Conservation (phyloP, 2,888 invertebrate genomes). For the Holacanthella duospinosa region DNA sequence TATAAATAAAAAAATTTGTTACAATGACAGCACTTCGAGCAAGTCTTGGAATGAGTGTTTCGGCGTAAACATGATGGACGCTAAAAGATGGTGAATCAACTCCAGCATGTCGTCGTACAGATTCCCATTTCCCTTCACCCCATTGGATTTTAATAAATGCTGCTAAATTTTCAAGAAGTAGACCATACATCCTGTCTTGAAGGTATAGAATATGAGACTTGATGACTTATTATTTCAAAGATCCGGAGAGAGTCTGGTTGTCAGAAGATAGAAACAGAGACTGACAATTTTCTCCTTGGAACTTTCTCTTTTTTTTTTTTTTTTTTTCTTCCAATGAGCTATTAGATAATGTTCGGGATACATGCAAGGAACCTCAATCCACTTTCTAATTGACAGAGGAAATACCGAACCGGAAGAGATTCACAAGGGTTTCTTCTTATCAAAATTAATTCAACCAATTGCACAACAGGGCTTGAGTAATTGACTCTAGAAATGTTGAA, state of each 20-base stretch:
- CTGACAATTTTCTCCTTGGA: background rate
- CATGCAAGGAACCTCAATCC: no score
- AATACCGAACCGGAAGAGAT: no score
- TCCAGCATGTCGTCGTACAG: constrained; percentile 71
- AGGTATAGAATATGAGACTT: no score
- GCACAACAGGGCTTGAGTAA: no score
- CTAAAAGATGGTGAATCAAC: constrained; percentile 72
- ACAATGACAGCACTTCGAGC: constrained; percentile 79
- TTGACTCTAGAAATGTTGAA: no score
- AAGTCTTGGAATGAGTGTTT: constrained; percentile 71
- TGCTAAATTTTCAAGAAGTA: constrained; percentile 84
- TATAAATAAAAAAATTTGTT: constrained; percentile 27
- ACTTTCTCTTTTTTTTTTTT: background rate
- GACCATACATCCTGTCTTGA: constrained; percentile 80
- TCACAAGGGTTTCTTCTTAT: no score
- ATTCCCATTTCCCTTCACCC: constrained; percentile 89
- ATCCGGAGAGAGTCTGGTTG: background rate
- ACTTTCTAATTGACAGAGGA: no score
- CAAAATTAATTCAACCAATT: no score
- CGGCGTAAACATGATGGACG: constrained; percentile 87
- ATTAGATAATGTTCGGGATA: no score
- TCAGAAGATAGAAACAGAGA: background rate
- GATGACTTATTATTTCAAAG: no score
- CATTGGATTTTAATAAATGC: constrained; percentile 86
- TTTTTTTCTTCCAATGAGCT: no score